Evolutionary conservation across 2,888 invertebrate species (phyloP).

Genomic region (Gastracanthus pulcherrimus): DNA sequence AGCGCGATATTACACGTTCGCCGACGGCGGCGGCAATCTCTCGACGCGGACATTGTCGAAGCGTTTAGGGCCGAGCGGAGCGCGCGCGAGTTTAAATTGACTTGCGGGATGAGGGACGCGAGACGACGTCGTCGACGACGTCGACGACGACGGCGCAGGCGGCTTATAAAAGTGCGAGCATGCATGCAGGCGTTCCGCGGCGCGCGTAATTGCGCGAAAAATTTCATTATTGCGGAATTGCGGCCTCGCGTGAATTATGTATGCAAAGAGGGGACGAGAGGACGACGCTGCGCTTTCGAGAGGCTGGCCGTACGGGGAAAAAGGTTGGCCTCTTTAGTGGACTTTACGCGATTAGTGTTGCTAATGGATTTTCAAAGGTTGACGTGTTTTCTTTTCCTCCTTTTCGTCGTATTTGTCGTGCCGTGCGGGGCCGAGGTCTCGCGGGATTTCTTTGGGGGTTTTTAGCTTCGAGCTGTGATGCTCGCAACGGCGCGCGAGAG

Average conservation of each 20-base stretch:
- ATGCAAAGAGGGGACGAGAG: not conserved
- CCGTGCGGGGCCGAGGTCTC: not conserved
- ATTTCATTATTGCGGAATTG: constrained; percentile 38
- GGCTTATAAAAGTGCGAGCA: not conserved
- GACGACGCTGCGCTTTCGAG: not conserved
- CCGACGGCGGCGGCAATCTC: constrained; percentile 21
- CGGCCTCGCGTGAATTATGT: not conserved
- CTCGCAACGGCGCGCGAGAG: not conserved
- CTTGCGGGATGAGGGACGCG: not conserved
- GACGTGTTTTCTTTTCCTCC: not conserved
- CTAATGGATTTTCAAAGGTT: constrained; percentile 25
- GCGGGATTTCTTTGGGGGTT: not conserved
- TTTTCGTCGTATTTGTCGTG: not conserved
- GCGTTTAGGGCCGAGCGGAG: constrained; percentile 17
- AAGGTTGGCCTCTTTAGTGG: not conserved
- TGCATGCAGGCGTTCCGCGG: not conserved
- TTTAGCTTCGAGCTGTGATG: not conserved
- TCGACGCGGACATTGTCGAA: constrained; percentile 48
- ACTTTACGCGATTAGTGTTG: constrained; percentile 12
- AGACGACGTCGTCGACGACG: not conserved
- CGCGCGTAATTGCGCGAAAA: constrained; percentile 31
- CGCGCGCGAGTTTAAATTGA: constrained; percentile 38
- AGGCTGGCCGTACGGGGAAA: not conserved
- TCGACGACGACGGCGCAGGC: not conserved
- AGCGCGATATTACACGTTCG: constrained; percentile 24